Conservation (phyloP, 2,797 vertebrate species). For the Aldrovandia affinis region DNA sequence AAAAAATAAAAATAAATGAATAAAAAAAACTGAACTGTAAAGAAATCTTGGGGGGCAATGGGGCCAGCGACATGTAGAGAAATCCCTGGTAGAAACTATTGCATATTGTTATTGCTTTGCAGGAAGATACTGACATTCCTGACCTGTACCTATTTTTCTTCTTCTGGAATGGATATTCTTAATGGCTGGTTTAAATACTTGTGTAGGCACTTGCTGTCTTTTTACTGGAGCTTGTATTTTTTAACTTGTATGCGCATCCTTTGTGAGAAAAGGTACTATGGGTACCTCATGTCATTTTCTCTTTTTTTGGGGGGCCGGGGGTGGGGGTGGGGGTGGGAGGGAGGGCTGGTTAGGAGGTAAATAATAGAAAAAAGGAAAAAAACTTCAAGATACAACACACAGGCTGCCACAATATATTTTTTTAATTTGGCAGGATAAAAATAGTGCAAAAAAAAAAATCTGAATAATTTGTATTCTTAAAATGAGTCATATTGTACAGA, state of each 20-base stretch:
- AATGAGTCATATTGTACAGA: conserved; percentile 88
- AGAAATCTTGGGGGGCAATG: conserved; percentile 48
- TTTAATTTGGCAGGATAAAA: conserved; percentile 89
- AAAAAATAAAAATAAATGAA: conserved; percentile 75
- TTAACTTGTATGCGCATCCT: conserved; percentile 92
- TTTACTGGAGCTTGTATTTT: conserved; percentile 93
- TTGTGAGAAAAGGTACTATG: conserved; percentile 83
- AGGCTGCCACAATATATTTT: conserved; percentile 90
- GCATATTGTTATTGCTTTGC: conserved; percentile 86
- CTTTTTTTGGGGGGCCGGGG: conserved; percentile 29
- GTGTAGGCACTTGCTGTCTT: conserved; percentile 93
- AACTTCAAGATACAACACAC: conserved; percentile 65
- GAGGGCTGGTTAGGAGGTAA: conserved; percentile 59
- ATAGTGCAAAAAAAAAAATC: conserved; percentile 75
- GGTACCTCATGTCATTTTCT: conserved; percentile 75
- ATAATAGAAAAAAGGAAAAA: conserved; percentile 86
- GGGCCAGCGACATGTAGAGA: conserved; percentile 76
- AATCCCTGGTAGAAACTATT: conserved; percentile 80
- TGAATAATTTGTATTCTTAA: conserved; percentile 84
- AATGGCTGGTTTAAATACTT: conserved; percentile 91
- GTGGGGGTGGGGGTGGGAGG: conserved; percentile 15
- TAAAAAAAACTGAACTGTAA: conserved; percentile 59
- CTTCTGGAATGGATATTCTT: conserved; percentile 91
- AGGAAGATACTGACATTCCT: conserved; percentile 84
- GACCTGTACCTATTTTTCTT: conserved; percentile 91